Base-by-base conservation (phyloP, 2,797 vertebrate species). In the Rhinatrema bivittatum region DNA sequence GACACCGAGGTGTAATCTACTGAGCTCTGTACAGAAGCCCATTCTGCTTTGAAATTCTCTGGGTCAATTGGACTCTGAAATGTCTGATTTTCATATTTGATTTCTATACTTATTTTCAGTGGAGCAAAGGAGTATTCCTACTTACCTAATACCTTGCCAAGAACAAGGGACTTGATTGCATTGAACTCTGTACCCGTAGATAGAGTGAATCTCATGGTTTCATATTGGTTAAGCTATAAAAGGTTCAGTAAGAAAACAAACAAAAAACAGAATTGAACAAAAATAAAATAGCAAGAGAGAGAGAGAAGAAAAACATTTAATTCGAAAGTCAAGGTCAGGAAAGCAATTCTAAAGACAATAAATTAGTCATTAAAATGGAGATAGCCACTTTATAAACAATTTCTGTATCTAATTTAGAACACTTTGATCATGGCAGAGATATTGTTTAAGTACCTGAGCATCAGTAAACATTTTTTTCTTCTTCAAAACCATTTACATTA, bases 131-230 rank as follows among this genome's bases (percentile, higher is more conserved):
- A 46, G 3, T 1, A 2, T 40, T 16, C 3, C 51, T 29, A 78
- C 88, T 87, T 63, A 97, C 94, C 81, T 32, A 63, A 70, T 59
- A 92, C 72, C 72, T 83, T 89, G 32, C 94, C 94, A 28, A 97
- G 73, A 29, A 82, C 60, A 17, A 97, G 79, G 11, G 78, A 88
- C 43, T 74, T 87, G 58, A 91, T 40, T 39, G 79, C 83, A 47
- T 86, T 91, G 67, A 97, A 91, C 48, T 93, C 88, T 24, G 61
- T 78, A 25, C 86, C 89, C 32, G 87, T 89, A 9, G 87, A 84
- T 25, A 96, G 58, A 53, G 82, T 78, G 50, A 91, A 91, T 52
- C 89, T 74, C 46, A 89, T 86, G 63, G 44, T 79, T 29, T 50
- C 27, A 39, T 81, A 74, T 45, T 86, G 79, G 45, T 97, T 90